Conservation (phyloP, 2,113 vertebrate genomes). For the Entomyzon cyanotis region DNA sequence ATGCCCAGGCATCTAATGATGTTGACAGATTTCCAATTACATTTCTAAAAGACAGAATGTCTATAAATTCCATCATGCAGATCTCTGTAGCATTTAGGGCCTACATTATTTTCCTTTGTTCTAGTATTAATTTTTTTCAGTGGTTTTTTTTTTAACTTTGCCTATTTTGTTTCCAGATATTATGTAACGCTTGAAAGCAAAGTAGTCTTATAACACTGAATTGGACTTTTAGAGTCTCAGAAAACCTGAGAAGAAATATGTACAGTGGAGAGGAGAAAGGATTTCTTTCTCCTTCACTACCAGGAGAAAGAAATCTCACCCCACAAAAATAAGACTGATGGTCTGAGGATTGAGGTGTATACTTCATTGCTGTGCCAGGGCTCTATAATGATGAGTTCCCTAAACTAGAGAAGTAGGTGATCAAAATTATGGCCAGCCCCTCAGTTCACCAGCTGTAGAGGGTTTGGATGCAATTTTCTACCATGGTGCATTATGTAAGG, state of each 20-base stretch:
- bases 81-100: neutral
- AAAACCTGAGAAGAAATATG: neutral
- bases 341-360: neutral
- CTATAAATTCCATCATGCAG: neutral
- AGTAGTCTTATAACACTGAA: neutral
- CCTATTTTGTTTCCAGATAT: neutral
- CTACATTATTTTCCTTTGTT: neutral
- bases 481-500: rapidly evolving
- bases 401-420: neutral
- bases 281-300: neutral
- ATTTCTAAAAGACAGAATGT: neutral
- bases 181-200: neutral
- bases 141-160: neutral
- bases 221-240: neutral
- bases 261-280: too few relatives aligned
- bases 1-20: neutral
- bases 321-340: neutral
- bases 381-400: neutral
- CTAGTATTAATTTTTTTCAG: neutral
- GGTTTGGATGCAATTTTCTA: neutral
- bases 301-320: neutral
- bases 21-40: neutral
- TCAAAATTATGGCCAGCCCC: neutral
- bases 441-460: neutral
- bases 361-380: neutral